A percentile compares a stretch with the other conserved stretches of the same genome.
phyloP scores from a whole-genome alignment of 2,888 invertebrate species.

The Cryptocheilus praepositus region DNA sequence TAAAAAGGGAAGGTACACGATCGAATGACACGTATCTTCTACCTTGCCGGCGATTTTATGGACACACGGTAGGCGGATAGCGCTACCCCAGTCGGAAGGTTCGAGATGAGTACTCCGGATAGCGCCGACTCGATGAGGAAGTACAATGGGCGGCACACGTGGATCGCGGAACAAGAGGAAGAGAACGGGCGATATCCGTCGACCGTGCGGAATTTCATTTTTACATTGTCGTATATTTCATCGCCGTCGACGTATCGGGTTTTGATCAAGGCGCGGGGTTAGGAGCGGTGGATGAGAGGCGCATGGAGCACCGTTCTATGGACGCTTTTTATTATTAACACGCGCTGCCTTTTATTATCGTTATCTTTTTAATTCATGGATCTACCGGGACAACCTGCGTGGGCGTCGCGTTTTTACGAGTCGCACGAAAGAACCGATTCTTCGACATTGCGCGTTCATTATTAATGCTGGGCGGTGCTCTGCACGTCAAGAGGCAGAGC shows the following conservation, averaged over 20 bases:
- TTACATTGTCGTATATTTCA: constrained; percentile 43
- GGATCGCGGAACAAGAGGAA: not conserved
- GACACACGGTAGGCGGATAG: constrained; percentile 1
- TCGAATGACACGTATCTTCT: not conserved
- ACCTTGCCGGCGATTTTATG: constrained; percentile 2
- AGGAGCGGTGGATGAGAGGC: too few relatives aligned
- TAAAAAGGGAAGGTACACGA: not conserved
- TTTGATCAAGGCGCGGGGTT: constrained; percentile 38
- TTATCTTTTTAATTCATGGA: constrained; percentile 46
- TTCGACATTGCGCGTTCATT: constrained; percentile 4
- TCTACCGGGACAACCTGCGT: not conserved
- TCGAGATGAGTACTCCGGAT: constrained; percentile 33
- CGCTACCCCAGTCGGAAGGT: not conserved
- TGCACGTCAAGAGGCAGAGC: too few relatives aligned
- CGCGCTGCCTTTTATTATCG: constrained; percentile 41
- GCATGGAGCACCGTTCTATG: not conserved
- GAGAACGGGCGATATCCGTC: constrained; percentile 42
- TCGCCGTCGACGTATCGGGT: constrained; percentile 41
- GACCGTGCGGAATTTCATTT: constrained; percentile 44
- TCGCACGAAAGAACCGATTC: not conserved
- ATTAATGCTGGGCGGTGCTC: too few relatives aligned
- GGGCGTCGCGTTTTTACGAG: not conserved
- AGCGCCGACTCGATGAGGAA: constrained; percentile 20
- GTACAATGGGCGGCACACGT: not conserved
- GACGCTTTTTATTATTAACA: constrained; percentile 47